Evolutionary conservation across 2,888 invertebrate species (phyloP), one percentile per base, ranked within the genome.

Genomic region (Gisinianus flammeolus): DNA sequence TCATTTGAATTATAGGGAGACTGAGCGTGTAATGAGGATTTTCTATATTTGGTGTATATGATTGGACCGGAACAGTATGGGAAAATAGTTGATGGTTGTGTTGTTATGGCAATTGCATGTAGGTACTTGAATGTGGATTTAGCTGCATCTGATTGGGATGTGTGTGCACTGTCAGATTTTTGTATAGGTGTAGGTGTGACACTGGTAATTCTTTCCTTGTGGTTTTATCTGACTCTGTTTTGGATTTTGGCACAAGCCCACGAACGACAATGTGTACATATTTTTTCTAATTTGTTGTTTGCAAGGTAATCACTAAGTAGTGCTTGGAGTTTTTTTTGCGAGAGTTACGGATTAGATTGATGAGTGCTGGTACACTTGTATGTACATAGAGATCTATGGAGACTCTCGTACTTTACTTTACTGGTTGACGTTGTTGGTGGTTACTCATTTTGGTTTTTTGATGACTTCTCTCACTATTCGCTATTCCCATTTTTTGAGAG

Each of bases 201-300:
- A 62, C 5, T 24, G 2, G 24, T 26, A 62, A 26, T 26, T 62
- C 2, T 26, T 62, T 26, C 28, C 28, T 26, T 24, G 26, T 12
- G 8, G 24, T 26, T 26, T 28, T 26, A 26, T 26, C 62, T 62
- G 1, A 2, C 22, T 12, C 44, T 44, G 16, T 16, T 44, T 19
- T 44, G 35, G 24, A 58, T 62, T 26, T 62, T 62, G 62, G 62
- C 62, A 62, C 62, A 62, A 24, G 62, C 62, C 62, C 62, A 62
- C 26, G 26, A 62, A 22, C 28, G 5, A 24, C 12, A 44, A 44
- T 16, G 44, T 44, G 44, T n/a, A 44, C 44, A 19, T 44, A 16
- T 44, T 44, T 44, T 16, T 44, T 44, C 44, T 44, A 19, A 16
- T 44, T 44, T 44, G 44, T 19, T 44, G 44, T 44, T 6, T 44